phyloP scores from a whole-genome alignment of 1,140 invertebrate species.

The Panagrolaimus sp. region DNA sequence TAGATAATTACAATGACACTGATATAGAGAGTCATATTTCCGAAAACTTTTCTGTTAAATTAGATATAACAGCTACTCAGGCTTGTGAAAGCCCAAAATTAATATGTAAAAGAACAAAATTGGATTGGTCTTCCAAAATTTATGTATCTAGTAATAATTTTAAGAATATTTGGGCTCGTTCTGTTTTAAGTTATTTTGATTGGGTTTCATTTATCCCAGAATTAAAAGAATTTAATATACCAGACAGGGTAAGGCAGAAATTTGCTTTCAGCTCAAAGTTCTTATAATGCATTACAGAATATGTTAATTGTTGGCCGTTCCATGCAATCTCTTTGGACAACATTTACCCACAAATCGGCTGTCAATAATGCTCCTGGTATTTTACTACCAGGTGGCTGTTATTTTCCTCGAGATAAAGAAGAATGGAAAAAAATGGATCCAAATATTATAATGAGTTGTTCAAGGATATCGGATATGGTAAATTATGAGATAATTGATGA shows the following conservation, averaged over 20 bases:
- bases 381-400: conserved; percentile 1
- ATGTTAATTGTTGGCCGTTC: conserved; percentile 6
- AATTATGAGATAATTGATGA: conserved; percentile 11
- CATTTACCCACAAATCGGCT: not conserved
- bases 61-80: not conserved
- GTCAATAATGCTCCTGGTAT: not conserved
- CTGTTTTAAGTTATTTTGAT: conserved; percentile 1
- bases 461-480: not conserved
- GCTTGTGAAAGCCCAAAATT: too few relatives aligned
- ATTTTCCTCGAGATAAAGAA: conserved; percentile 5
- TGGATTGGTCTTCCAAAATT: too few relatives aligned
- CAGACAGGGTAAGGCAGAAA: not conserved
- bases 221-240: not conserved
- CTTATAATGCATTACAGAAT: too few relatives aligned
- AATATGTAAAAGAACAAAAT: too few relatives aligned
- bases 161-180: not conserved
- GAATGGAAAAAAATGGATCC: not conserved
- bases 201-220: conserved; percentile 15
- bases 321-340: not conserved
- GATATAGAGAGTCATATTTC: not conserved
- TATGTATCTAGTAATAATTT: not conserved
- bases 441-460: conserved; percentile 2
- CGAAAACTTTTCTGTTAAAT: not conserved
- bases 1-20: conserved; percentile 13
- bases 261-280: not conserved